Evolutionary conservation across 2,888 invertebrate species (phyloP).

Genomic region (Esperia sulphurella): DNA sequence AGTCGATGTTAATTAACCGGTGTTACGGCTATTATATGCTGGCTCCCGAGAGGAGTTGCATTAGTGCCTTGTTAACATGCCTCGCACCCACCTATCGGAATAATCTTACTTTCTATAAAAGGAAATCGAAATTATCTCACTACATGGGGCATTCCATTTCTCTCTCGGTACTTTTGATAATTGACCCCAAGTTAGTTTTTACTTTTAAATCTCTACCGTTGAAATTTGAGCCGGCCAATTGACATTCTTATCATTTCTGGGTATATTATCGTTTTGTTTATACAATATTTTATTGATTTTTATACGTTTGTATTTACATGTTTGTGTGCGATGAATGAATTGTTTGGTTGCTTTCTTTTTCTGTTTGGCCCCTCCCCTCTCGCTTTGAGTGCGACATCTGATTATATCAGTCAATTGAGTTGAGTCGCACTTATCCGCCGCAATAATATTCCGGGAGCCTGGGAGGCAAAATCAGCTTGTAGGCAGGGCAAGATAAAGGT

Average conservation of each 20-base stretch:
- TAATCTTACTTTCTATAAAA: slow-evolving; percentile 77
- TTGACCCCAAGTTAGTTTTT: slow-evolving; percentile 54
- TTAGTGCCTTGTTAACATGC: slow-evolving; percentile 46
- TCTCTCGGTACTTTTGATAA: slow-evolving; percentile 69
- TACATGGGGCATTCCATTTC: slow-evolving; percentile 71
- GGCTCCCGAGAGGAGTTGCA: slow-evolving; percentile 40
- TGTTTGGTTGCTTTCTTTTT: slow-evolving; percentile 19
- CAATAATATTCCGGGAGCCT: no score
- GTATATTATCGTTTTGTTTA: slow-evolving; percentile 19
- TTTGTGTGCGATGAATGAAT: neutral
- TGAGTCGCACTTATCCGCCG: no score
- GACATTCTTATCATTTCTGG: slow-evolving; percentile 40
- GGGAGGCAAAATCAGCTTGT: no score
- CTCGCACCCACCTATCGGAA: slow-evolving; percentile 52
- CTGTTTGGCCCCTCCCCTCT: slow-evolving; percentile 29
- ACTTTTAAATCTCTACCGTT: slow-evolving; percentile 47
- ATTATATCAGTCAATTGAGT: slow-evolving; percentile 55
- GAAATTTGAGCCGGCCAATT: slow-evolving; percentile 39
- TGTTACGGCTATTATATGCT: slow-evolving; percentile 23
- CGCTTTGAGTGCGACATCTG: slow-evolving; percentile 48
- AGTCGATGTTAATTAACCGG: slow-evolving; percentile 30
- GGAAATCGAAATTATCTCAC: slow-evolving; percentile 76
- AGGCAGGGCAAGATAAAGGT: no score
- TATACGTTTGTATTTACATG: neutral
- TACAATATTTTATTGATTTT: slow-evolving; percentile 15